Evolutionary conservation across 1,140 invertebrate genomes (phyloP).

Genomic region (Zaprionus camerounensis): DNA sequence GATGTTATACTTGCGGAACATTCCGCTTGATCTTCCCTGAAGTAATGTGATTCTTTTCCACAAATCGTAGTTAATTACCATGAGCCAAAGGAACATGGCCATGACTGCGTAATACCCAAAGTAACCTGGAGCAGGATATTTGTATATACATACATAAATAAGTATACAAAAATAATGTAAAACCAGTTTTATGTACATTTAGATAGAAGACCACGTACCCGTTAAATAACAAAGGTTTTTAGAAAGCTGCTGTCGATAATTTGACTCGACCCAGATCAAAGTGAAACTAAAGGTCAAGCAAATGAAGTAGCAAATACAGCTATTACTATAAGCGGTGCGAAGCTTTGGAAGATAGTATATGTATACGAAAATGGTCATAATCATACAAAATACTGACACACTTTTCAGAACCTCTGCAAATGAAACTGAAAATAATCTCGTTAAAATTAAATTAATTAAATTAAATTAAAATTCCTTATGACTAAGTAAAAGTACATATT

Average conservation of each 20-base stretch:
- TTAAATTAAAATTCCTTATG: no score
- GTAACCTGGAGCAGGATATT: not conserved
- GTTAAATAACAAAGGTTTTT: not conserved
- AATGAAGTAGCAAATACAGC: constrained; percentile 8
- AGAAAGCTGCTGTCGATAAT: not conserved
- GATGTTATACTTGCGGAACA: not conserved
- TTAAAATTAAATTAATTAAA: not conserved
- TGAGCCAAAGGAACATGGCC: constrained; percentile 10
- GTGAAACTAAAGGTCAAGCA: not conserved
- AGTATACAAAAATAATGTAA: not conserved
- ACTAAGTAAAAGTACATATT: no score
- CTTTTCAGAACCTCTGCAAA: not conserved
- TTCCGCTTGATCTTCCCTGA: not conserved
- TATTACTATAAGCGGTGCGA: not conserved
- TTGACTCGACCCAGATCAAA: not conserved
- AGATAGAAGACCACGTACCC: not conserved
- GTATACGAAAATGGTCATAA: not conserved
- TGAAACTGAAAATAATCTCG: not conserved
- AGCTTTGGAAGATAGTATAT: constrained; percentile 3
- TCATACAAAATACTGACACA: constrained; percentile 7
- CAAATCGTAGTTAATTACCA: constrained; percentile 7
- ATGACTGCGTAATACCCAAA: constrained; percentile 4
- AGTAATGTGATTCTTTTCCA: not conserved
- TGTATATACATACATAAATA: not conserved
- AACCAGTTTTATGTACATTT: not conserved